phyloP scores from a whole-genome alignment of 2,888 invertebrate species.

The Lycaena phlaeas region DNA sequence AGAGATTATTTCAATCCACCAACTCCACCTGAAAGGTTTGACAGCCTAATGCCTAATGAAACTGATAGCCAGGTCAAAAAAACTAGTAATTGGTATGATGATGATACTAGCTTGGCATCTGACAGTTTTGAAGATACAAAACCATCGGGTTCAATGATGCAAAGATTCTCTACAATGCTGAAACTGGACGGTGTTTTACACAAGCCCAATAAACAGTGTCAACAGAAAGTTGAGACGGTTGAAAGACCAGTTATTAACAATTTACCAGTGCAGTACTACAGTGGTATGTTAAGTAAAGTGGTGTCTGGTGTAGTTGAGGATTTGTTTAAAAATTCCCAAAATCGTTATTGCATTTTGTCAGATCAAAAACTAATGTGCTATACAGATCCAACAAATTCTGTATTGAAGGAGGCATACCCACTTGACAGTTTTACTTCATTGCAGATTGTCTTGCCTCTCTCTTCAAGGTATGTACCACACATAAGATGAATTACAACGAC shows the following conservation, averaged over 20 bases:
- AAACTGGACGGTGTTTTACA: conserved; percentile 66
- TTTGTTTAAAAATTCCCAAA: conserved; percentile 82
- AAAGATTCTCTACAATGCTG: conserved; percentile 52
- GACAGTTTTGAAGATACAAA: conserved; percentile 35
- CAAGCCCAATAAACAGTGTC: conserved; percentile 32
- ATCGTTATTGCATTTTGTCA: conserved; percentile 80
- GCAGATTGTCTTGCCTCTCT: conserved; percentile 74
- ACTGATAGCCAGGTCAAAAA: conserved; percentile 41
- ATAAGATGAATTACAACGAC: too few relatives aligned
- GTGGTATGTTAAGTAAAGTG: conserved; percentile 75
- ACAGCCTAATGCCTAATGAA: conserved; percentile 71
- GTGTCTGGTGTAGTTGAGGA: conserved; percentile 78
- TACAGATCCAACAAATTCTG: conserved; percentile 78
- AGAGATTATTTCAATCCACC: conserved; percentile 70
- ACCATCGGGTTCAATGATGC: conserved; percentile 42
- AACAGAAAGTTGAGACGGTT: conserved; percentile 40
- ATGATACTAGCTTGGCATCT: conserved; percentile 23
- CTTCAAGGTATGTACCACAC: conserved; percentile 55
- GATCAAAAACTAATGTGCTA: conserved; percentile 83
- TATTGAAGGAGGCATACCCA: conserved; percentile 79
- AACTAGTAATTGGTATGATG: conserved; percentile 52
- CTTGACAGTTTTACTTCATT: conserved; percentile 78
- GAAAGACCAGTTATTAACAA: conserved; percentile 67
- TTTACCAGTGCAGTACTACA: conserved; percentile 64
- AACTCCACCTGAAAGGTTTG: conserved; percentile 75